These are phyloP conservation scores for Somateria mollissima DNA, from an alignment of 2,797 vertebrate species.

Conservation along the genomic window DNA sequence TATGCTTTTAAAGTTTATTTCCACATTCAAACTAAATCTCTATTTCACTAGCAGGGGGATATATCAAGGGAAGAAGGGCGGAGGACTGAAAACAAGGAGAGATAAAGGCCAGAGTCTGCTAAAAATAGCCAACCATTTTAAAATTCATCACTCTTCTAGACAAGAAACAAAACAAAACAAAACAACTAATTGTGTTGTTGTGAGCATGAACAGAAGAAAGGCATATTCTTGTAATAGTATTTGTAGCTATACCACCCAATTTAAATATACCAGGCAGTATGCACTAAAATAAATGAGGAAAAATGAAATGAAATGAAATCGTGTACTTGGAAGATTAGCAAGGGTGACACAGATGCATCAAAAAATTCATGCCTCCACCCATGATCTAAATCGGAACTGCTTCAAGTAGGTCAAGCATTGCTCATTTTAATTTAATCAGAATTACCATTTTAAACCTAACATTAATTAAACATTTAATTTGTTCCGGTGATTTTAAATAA, in stretches of 20 bases:
- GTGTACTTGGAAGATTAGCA: conserved; percentile 14
- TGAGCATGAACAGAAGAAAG: neutral
- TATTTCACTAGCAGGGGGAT: neutral
- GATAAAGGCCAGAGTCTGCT: neutral
- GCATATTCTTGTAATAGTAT: neutral
- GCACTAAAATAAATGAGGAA: neutral
- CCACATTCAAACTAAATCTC: neutral
- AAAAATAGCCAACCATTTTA: neutral
- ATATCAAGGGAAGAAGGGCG: neutral
- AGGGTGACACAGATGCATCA: conserved; percentile 27
- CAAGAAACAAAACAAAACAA: neutral
- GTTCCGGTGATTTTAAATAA: conserved; percentile 29
- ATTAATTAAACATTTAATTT: conserved; percentile 50
- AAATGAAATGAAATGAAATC: accelerated
- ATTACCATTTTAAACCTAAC: conserved; percentile 1
- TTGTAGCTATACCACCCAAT: neutral
- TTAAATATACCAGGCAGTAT: neutral
- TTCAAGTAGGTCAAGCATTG: conserved; percentile 38
- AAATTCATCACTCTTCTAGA: neutral
- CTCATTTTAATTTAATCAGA: conserved; percentile 47
- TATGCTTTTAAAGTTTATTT: conserved; percentile 36
- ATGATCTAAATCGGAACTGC: conserved; percentile 3
- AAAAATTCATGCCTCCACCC: neutral
- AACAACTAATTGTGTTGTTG: neutral
- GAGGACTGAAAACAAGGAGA: neutral